Evolutionary conservation across 2,888 invertebrate species (phyloP).

Genomic region (Nineta flava): DNA sequence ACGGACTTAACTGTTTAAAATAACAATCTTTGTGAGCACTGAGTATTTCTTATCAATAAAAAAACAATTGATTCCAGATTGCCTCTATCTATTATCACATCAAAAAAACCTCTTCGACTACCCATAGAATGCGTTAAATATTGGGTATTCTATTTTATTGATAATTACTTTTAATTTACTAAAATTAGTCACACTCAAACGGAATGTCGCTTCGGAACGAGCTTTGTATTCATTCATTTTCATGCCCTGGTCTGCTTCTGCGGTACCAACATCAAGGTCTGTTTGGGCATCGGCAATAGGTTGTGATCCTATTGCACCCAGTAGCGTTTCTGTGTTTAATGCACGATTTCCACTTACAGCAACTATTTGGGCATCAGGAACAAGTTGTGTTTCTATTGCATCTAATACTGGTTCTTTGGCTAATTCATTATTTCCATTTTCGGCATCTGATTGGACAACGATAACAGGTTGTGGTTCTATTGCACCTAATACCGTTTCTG

Average conservation of each 20-base stretch:
- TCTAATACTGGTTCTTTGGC: constrained; percentile 42
- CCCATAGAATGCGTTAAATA: no score
- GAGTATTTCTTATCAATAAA: no score
- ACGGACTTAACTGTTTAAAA: no score
- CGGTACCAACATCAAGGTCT: constrained; percentile 11
- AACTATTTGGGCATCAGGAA: no score
- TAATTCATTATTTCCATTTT: constrained; percentile 15
- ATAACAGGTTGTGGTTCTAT: constrained; percentile 26
- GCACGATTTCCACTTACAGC: no score
- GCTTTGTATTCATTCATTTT: constrained; percentile 73
- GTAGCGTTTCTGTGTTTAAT: constrained; percentile 28
- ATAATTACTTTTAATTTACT: constrained; percentile 62
- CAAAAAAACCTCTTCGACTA: no score
- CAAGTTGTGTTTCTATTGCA: constrained; percentile 81
- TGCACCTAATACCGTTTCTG: constrained; percentile 29
- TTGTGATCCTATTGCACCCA: constrained; percentile 30
- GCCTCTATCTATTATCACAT: no score
- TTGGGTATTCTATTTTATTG: no score
- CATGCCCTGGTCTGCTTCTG: constrained; percentile 27
- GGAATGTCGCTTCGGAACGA: constrained; percentile 85
- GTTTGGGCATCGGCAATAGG: constrained; percentile 20
- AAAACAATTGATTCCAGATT: no score
- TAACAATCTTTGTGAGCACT: no score
- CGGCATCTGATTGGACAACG: constrained; percentile 18
- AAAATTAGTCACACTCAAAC: constrained; percentile 74